phyloP scores from a whole-genome alignment of 2,888 invertebrate genomes.

The Drosophila aldrichi region DNA sequence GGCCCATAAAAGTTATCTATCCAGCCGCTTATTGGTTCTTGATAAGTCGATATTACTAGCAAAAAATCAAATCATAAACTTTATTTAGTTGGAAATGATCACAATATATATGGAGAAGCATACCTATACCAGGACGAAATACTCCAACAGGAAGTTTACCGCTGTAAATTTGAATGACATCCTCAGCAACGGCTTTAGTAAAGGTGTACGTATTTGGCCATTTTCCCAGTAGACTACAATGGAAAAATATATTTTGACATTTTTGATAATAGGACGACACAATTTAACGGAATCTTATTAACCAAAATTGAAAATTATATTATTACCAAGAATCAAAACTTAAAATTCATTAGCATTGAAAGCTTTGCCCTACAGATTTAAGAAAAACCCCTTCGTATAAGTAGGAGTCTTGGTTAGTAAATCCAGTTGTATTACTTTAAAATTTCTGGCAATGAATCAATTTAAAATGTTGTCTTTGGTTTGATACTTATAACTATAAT shows the following conservation, averaged over 20 bases:
- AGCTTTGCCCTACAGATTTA: too few relatives aligned
- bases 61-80: neutral
- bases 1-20: slow-evolving; percentile 96
- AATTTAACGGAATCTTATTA: too few relatives aligned
- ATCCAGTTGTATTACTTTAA: too few relatives aligned
- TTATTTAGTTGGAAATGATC: neutral
- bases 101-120: neutral
- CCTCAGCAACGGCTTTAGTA: slow-evolving; percentile 89
- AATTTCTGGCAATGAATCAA: too few relatives aligned
- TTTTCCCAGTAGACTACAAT: slow-evolving; percentile 57
- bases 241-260: neutral
- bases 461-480: too few relatives aligned
- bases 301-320: too few relatives aligned
- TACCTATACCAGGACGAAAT: slow-evolving; percentile 27
- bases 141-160: slow-evolving; percentile 9
- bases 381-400: too few relatives aligned
- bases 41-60: slow-evolving; percentile 79
- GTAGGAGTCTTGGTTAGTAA: too few relatives aligned
- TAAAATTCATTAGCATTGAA: too few relatives aligned
- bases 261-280: too few relatives aligned
- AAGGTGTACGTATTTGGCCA: slow-evolving; percentile 96
- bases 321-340: too few relatives aligned
- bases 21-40: slow-evolving; percentile 93
- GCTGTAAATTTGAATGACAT: slow-evolving; percentile 9
- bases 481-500: too few relatives aligned